phyloP scores from a whole-genome alignment of 2,888 invertebrate species.

The Oxystoma pomonae region DNA sequence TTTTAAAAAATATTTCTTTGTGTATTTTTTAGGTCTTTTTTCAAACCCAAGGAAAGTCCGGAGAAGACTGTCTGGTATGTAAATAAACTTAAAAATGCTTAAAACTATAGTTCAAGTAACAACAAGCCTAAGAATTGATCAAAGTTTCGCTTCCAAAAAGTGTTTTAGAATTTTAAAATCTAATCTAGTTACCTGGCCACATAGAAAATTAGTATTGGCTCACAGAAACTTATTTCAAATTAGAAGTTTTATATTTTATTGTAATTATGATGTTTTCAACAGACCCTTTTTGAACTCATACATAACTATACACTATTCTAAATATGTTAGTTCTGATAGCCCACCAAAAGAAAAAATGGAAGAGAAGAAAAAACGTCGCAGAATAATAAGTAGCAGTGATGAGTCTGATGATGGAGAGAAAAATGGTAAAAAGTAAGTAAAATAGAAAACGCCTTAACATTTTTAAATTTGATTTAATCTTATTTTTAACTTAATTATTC shows the following conservation, averaged over 20 bases:
- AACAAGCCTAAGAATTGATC: neutral
- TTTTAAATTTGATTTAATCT: no score
- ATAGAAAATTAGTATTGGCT: no score
- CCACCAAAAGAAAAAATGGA: neutral
- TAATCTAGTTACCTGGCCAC: no score
- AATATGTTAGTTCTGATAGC: neutral
- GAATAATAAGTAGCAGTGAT: constrained; percentile 9
- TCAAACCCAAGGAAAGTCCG: constrained; percentile 38
- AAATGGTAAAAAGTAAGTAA: constrained; percentile 11
- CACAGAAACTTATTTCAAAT: no score
- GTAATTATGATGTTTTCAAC: no score
- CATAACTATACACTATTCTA: neutral
- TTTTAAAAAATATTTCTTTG: constrained; percentile 44
- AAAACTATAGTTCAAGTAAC: constrained; percentile 3
- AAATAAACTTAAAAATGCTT: neutral
- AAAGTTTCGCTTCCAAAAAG: constrained; percentile 2
- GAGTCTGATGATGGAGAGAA: neutral
- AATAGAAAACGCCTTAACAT: no score
- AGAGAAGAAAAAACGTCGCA: constrained; percentile 8
- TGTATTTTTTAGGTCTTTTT: constrained; percentile 45
- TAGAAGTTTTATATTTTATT: no score
- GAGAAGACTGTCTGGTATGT: constrained; percentile 22
- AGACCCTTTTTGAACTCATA: no score
- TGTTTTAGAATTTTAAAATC: no score
- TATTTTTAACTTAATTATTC: no score